Percentiles rank a stretch among this genome's conserved stretches.
phyloP scores from a whole-genome alignment of 2,888 invertebrate species.

The Eremobia ochroleuca region DNA sequence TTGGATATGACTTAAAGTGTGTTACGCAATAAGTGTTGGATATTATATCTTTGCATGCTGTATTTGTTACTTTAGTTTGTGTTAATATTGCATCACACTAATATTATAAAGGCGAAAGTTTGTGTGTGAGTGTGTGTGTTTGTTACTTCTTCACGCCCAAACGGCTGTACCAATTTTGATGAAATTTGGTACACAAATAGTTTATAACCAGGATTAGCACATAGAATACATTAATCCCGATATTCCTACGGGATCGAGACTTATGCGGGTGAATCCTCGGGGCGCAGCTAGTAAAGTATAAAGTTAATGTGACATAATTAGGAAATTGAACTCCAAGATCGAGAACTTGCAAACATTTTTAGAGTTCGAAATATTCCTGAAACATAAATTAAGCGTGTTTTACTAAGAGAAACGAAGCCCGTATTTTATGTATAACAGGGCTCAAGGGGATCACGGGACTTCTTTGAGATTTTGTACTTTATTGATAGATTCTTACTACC shows the following conservation, averaged over 20 bases:
- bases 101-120: no score
- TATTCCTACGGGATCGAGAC: no score
- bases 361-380: constrained; percentile 34
- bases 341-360: constrained; percentile 43
- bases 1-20: background rate
- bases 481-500: background rate
- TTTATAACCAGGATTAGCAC: no score
- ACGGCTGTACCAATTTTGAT: no score
- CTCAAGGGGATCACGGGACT: constrained; percentile 27
- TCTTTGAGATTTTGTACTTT: constrained; percentile 30
- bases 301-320: constrained; percentile 38
- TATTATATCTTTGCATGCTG: background rate
- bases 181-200: no score
- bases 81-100: background rate
- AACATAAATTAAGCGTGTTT: constrained; percentile 12
- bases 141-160: no score
- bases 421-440: constrained; percentile 46
- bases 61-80: background rate
- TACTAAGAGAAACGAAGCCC: background rate
- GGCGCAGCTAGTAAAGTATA: no score
- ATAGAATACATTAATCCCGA: no score
- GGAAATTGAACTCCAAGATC: constrained; percentile 17
- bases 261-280: no score
- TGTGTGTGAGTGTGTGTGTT: no score
- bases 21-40: background rate